phyloP scores from a whole-genome alignment of 1,140 invertebrate species.

The Atta texana region DNA sequence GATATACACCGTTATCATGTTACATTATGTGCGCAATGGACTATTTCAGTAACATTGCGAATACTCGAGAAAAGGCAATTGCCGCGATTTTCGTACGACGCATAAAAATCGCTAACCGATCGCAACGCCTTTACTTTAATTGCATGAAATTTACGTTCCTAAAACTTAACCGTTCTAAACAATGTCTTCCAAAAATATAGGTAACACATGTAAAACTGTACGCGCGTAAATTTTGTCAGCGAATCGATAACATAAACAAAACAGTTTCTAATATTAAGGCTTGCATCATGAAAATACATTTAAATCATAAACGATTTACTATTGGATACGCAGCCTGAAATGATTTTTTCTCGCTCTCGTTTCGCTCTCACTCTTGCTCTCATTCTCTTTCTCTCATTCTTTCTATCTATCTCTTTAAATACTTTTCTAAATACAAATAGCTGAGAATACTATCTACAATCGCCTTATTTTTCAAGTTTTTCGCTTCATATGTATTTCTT shows the following conservation, averaged over 20 bases:
- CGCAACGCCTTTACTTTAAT: conserved; percentile 7
- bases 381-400: not conserved
- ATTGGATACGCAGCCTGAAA: conserved; percentile 35
- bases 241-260: conserved; percentile 15
- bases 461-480: not conserved
- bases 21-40: conserved; percentile 60
- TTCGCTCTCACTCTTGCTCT: not conserved
- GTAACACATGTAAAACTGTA: not conserved
- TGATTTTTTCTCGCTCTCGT: not conserved
- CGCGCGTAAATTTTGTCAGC: conserved; percentile 3
- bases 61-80: conserved; percentile 30
- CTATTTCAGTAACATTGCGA: conserved; percentile 43
- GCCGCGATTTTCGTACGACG: not conserved
- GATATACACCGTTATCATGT: conserved; percentile 49
- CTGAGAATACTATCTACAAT: conserved; percentile 52
- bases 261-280: conserved; percentile 54
- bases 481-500: not conserved
- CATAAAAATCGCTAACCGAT: not conserved
- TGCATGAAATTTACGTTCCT: not conserved
- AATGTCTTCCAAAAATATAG: not conserved
- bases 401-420: conserved; percentile 8
- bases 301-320: conserved; percentile 63
- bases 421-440: conserved; percentile 57
- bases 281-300: conserved; percentile 62
- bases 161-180: not conserved